Percentiles rank a stretch among this genome's conserved stretches.
phyloP scores from a whole-genome alignment of 1,140 invertebrate species.

The Anoplolepis gracilipes region DNA sequence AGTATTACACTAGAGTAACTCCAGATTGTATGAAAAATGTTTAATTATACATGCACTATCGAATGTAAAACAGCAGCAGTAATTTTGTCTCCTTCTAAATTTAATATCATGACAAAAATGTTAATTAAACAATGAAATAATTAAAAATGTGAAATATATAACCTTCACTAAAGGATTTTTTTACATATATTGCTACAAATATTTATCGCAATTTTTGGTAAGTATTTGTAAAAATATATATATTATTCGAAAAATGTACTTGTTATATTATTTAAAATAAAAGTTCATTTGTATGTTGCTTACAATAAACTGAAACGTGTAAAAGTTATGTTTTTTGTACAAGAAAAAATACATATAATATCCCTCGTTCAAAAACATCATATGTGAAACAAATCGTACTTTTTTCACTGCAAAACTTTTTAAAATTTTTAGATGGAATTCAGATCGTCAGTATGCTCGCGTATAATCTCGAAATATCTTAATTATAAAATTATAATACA shows the following conservation, averaged over 20 bases:
- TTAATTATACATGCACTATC: neutral
- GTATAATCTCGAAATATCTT: conserved; percentile 29
- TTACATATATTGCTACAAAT: conserved; percentile 25
- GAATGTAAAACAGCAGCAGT: neutral
- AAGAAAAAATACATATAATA: conserved; percentile 16
- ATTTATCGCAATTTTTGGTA: neutral
- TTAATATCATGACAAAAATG: neutral
- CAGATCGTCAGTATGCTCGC: neutral
- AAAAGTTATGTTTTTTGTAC: neutral
- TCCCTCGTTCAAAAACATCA: conserved; percentile 3
- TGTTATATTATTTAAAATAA: neutral
- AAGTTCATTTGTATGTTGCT: conserved; percentile 1
- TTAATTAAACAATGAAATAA: conserved; percentile 21
- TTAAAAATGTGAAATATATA: too few relatives aligned
- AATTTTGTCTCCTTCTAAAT: conserved; percentile 2
- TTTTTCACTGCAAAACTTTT: conserved; percentile 6
- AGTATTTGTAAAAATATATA: neutral
- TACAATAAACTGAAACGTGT: conserved; percentile 2
- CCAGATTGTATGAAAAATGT: neutral
- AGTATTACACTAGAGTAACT: neutral
- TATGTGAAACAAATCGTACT: conserved; percentile 5
- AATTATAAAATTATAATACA: conserved; percentile 41
- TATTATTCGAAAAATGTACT: conserved; percentile 4
- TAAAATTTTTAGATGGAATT: conserved; percentile 23
- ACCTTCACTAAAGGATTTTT: too few relatives aligned